Percentiles rank a stretch among this genome's conserved stretches.
Conservation (phyloP, 1,140 invertebrate species). For the Aphis gossypii region DNA sequence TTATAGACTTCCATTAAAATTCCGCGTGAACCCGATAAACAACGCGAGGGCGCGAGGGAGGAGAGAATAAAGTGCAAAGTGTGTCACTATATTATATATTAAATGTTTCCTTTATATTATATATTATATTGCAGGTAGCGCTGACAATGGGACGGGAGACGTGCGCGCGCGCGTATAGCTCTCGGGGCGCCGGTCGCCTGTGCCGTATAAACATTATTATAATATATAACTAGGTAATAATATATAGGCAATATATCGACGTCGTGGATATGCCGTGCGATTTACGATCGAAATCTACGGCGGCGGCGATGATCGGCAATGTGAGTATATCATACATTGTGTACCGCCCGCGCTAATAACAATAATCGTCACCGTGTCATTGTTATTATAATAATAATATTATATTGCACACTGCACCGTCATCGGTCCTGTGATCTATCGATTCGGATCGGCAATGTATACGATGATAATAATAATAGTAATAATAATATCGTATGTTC, state of each 20-base stretch:
- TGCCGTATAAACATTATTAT: background rate
- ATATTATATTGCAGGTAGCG: background rate
- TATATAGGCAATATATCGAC: background rate
- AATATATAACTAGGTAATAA: background rate
- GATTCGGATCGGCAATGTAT: background rate
- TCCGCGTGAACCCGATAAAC: conserved; percentile 6
- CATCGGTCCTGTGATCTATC: background rate
- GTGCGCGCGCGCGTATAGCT: background rate
- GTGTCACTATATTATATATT: background rate
- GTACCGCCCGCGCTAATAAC: background rate
- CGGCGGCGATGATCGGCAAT: background rate
- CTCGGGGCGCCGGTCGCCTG: background rate
- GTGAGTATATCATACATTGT: background rate
- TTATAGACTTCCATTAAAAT: conserved; percentile 52
- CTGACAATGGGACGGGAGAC: background rate
- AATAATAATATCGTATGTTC: background rate
- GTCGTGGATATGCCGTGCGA: background rate
- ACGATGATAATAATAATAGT: background rate
- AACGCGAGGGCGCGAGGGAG: background rate
- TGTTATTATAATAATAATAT: background rate
- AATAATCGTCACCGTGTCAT: background rate
- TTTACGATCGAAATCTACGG: conserved; percentile 40
- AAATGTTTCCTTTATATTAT: background rate
- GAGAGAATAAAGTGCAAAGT: background rate
- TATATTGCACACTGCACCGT: background rate